Evolutionary conservation across 2,888 invertebrate genomes (phyloP).

Genomic region (Polyommatus icarus): DNA sequence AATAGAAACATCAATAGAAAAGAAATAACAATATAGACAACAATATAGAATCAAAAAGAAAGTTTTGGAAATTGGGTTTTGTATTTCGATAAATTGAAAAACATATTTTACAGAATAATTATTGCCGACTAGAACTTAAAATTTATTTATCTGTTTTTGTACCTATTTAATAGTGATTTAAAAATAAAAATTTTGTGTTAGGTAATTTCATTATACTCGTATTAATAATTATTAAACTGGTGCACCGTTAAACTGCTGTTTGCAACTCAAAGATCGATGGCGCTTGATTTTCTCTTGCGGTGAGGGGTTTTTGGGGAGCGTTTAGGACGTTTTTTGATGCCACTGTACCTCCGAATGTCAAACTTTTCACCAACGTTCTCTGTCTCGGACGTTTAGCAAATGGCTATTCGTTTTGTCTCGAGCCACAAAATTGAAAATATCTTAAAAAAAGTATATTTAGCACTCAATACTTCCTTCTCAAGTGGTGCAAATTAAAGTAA

Average conservation of each 20-base stretch:
- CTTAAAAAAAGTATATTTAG: neutral
- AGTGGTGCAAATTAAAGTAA: neutral
- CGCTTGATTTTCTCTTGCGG: neutral
- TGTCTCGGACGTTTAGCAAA: neutral
- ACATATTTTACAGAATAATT: too few relatives aligned
- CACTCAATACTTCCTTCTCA: neutral
- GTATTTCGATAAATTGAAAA: too few relatives aligned
- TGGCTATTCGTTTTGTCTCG: neutral
- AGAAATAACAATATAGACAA: neutral
- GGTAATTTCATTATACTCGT: too few relatives aligned
- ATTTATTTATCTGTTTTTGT: too few relatives aligned
- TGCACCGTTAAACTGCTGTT: neutral
- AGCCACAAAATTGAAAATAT: neutral
- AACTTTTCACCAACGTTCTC: neutral
- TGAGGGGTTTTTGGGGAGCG: neutral
- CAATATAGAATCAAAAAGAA: too few relatives aligned
- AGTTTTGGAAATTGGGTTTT: too few relatives aligned
- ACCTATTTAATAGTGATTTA: too few relatives aligned
- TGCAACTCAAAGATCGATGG: neutral
- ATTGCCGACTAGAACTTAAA: too few relatives aligned
- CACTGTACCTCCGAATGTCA: neutral
- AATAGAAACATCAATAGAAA: neutral
- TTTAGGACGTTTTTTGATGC: conserved; percentile 1
- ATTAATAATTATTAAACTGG: neutral
- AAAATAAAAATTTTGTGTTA: too few relatives aligned